phyloP scores from a whole-genome alignment of 2,113 vertebrate genomes.

The Bolborhynchus lineola region DNA sequence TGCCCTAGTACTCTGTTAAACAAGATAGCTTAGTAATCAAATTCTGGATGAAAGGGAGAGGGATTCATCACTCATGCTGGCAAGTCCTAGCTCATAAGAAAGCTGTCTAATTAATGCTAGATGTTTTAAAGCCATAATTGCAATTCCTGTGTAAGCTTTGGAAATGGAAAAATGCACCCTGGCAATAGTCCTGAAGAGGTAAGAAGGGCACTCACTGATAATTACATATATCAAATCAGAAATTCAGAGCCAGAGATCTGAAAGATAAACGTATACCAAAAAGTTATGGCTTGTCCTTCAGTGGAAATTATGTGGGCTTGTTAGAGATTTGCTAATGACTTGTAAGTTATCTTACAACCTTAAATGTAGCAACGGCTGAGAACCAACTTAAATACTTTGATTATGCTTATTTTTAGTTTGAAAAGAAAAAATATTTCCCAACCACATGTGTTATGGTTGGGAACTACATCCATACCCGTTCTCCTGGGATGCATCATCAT shows the following conservation, averaged over 20 bases:
- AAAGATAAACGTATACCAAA: not conserved
- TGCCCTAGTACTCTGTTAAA: not conserved
- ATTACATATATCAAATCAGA: not conserved
- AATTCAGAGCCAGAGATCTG: not conserved
- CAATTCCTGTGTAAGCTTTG: not conserved
- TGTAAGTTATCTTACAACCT: not conserved
- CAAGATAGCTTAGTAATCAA: not conserved
- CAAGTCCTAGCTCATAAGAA: not conserved
- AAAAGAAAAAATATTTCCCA: not conserved
- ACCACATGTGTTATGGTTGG: not conserved
- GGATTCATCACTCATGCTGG: not conserved
- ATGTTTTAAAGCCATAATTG: not conserved
- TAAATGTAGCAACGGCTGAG: not conserved
- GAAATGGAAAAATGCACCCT: not conserved
- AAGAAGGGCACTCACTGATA: not conserved
- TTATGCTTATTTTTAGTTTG: not conserved
- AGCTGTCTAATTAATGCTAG: conserved; percentile 22
- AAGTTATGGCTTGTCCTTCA: not conserved
- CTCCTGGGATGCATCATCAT: not conserved
- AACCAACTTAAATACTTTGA: not conserved
- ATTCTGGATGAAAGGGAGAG: not conserved
- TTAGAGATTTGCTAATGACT: not conserved
- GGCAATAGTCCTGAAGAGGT: not conserved
- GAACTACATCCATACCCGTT: not conserved
- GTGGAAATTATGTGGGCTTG: not conserved